A percentile compares a stretch with the other conserved stretches of the same genome.
Conservation (phyloP, 2,113 vertebrate species). For the Pelobates fuscus region DNA sequence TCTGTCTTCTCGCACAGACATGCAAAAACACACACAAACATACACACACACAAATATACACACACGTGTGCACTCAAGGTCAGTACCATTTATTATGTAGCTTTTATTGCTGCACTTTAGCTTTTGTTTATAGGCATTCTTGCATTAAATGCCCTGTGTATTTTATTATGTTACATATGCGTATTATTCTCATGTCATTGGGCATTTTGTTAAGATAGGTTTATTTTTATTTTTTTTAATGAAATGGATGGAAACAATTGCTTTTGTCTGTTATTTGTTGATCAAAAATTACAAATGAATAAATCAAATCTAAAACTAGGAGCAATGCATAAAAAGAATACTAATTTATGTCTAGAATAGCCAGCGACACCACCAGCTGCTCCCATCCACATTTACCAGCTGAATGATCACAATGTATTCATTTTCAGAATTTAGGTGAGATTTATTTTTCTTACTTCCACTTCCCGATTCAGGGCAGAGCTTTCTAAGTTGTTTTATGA, state of each 20-base stretch:
- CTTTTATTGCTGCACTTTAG: too few species aligned
- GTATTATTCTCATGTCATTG: neutral
- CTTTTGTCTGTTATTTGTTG: neutral
- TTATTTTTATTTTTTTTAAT: neutral
- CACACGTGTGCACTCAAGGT: too few species aligned
- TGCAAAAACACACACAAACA: too few species aligned
- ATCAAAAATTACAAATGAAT: neutral
- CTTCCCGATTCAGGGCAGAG: neutral
- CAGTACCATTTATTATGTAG: too few species aligned
- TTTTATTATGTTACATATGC: slow-evolving; percentile 1
- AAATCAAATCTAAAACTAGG: neutral
- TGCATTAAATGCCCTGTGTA: too few species aligned
- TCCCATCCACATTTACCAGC: neutral
- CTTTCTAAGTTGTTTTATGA: too few species aligned
- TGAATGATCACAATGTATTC: neutral
- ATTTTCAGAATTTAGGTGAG: neutral
- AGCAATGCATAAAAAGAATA: neutral
- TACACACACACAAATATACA: too few species aligned
- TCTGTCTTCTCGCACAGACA: too few species aligned
- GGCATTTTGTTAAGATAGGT: neutral
- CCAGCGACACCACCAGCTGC: neutral
- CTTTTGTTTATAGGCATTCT: too few species aligned
- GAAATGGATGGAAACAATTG: neutral
- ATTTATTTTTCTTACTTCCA: neutral
- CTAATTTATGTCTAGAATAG: neutral